Conservation (phyloP, 2,113 vertebrate genomes). For the Oryzias javanicus region DNA sequence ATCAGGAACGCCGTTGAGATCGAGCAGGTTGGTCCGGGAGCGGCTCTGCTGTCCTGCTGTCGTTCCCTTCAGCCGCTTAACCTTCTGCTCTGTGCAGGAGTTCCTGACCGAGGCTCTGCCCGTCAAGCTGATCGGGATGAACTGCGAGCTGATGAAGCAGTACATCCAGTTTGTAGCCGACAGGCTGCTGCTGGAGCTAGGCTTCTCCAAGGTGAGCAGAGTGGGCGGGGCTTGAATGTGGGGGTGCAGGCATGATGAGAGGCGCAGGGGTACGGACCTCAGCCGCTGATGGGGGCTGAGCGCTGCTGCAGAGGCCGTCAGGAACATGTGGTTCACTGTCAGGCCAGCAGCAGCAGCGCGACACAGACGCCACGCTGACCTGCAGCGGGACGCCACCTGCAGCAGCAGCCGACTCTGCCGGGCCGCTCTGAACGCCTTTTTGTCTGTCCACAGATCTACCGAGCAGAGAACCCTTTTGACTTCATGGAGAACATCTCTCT, state of each 20-base stretch:
- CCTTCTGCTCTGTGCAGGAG: background rate
- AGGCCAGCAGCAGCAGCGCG: slow-evolving; percentile 39
- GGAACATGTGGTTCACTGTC: slow-evolving; percentile 52
- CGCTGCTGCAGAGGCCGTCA: background rate
- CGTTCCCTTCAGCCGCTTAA: no score
- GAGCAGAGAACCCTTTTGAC: slow-evolving; percentile 93
- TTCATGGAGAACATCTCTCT: slow-evolving; percentile 99
- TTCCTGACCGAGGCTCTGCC: slow-evolving; percentile 18
- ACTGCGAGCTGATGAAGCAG: slow-evolving; percentile 15
- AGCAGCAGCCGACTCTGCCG: no score
- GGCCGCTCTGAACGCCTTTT: background rate
- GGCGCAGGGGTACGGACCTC: background rate
- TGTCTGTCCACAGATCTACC: slow-evolving; percentile 79
- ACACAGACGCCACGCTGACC: slow-evolving; percentile 53
- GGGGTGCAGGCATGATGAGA: background rate
- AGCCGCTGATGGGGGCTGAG: background rate
- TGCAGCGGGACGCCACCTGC: background rate
- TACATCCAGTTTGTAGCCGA: slow-evolving; percentile 17
- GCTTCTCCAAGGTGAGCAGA: slow-evolving; percentile 5
- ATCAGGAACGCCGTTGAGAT: slow-evolving; percentile 88
- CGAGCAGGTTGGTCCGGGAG: slow-evolving; percentile 82
- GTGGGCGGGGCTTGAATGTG: background rate
- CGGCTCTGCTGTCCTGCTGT: background rate
- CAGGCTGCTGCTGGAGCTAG: slow-evolving; percentile 17
- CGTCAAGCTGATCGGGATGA: slow-evolving; percentile 20